Base-by-base conservation (phyloP, 2,797 vertebrate species). In the Podarcis siculus region DNA sequence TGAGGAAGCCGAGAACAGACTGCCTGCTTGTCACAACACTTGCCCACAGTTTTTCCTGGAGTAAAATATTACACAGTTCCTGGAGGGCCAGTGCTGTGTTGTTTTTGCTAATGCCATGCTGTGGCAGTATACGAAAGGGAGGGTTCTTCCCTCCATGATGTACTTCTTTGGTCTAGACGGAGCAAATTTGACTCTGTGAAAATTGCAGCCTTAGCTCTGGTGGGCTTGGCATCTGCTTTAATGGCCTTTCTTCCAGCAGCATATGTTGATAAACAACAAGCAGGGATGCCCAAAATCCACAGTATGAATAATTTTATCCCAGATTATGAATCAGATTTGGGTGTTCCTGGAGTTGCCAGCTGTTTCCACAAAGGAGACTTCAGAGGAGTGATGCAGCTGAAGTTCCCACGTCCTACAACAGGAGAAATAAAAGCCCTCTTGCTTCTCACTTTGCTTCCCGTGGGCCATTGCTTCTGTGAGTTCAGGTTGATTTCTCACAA, bases 31-130 rank as follows among this genome's bases (percentile, higher is more conserved):
- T 85, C 78, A 75, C 37, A 75, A 80, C 83, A 75, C 49, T 81
- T 85, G 83, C 39, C 55, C 58, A 80, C 55, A 81, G 69, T 75
- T 85, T 80, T 89, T 89, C 69, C 37, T 49, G 58, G 25, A 81
- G 87, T 25, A 81, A 66, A 85, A 85, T 75, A 75, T 88, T 83
- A 37, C n/a, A 27, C 4, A 35, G 55, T 81, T 81, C 78, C 83
- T 85, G 78, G 42, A 75, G 39, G 49, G 77, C 55, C 12, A 35
- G n/a, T 13, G 49, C 30, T 19, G 45, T 84, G 75, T 84, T 84
- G 55, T 79, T 84, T 79, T 84, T 84, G 76, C 77, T 79, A 64
- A 84, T 84, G 82, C 76, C 67, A 42, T 64, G 35, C 82, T 49
- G 64, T 42, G 76, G 67, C 66, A 84, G 30, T 61, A n/a, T 88